These are phyloP conservation scores for Microctenopoma steveboyesi DNA, from an alignment of 2,797 vertebrate genomes.

Conservation along the genomic window DNA sequence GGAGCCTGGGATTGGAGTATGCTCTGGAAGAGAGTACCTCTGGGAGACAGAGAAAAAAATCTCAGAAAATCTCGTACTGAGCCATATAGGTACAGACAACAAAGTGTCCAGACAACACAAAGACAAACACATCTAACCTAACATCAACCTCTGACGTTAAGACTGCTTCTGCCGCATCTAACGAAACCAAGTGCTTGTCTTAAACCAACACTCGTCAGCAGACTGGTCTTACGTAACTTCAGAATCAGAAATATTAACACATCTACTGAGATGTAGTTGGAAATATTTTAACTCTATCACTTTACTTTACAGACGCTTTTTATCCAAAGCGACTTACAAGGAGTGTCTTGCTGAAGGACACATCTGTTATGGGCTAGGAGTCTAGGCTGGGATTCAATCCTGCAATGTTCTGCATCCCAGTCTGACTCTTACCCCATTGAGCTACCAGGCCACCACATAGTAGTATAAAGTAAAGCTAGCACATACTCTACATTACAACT, in stretches of 20 bases:
- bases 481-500: constrained; percentile 24
- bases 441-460: too few species aligned
- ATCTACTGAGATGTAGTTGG: too few species aligned
- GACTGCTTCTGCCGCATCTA: neutral
- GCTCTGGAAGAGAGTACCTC: constrained; percentile 98
- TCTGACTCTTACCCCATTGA: too few species aligned
- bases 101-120: neutral
- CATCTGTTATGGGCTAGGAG: too few species aligned
- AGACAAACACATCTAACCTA: neutral
- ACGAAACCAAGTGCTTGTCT: constrained; percentile 5
- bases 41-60: constrained; percentile 91
- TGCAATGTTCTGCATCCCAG: too few species aligned
- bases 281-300: too few species aligned
- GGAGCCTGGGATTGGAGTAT: constrained; percentile 99
- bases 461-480: neutral
- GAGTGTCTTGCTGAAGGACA: too few species aligned
- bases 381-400: too few species aligned
- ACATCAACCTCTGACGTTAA: constrained; percentile 12
- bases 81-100: constrained; percentile 93
- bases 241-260: too few species aligned
- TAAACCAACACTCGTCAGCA: neutral
- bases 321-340: too few species aligned
- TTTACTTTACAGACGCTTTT: too few species aligned
- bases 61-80: constrained; percentile 93
- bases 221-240: too few species aligned